Conservation (phyloP, 37 sponge, comb jelly and placozoan species). For the Lycopodina hypogea region DNA sequence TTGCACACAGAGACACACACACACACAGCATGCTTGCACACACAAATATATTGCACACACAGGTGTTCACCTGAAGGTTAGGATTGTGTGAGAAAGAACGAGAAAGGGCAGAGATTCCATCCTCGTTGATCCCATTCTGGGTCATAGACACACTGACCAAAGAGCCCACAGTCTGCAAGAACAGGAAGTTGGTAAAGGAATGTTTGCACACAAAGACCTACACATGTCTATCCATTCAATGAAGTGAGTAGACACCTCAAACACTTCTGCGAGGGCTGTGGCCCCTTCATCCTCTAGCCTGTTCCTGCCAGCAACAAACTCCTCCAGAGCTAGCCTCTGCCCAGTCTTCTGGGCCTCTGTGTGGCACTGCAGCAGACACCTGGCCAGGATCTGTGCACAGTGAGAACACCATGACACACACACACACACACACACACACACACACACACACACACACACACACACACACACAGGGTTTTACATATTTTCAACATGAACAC, state of each 20-base stretch:
- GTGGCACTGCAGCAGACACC: constrained; percentile 72
- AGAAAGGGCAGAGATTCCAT: constrained; percentile 85
- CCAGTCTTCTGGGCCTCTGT: constrained; percentile 74
- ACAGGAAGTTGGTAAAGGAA: not conserved
- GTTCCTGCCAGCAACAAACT: constrained; percentile 89
- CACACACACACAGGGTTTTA: too few species aligned
- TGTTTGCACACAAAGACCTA: not conserved
- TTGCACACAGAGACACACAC: too few species aligned
- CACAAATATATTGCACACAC: too few species aligned
- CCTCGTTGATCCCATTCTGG: constrained; percentile 90
- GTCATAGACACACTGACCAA: constrained; percentile 75
- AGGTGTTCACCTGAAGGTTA: constrained; percentile 46
- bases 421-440: not conserved
- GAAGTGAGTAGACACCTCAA: constrained; percentile 62
- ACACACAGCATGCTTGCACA: too few species aligned
- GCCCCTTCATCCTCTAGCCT: constrained; percentile 90
- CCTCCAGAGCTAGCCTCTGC: constrained; percentile 70
- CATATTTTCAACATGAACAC: too few species aligned
- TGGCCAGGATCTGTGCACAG: constrained; percentile 73
- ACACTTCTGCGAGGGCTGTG: constrained; percentile 80
- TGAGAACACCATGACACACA: not conserved
- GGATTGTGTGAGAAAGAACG: constrained; percentile 72
- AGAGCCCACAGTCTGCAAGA: constrained; percentile 60
- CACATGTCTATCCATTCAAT: not conserved
- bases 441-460: too few species aligned